Base-by-base conservation (phyloP, 1,140 invertebrate genomes). In the Pentalonia nigronervosa region DNA sequence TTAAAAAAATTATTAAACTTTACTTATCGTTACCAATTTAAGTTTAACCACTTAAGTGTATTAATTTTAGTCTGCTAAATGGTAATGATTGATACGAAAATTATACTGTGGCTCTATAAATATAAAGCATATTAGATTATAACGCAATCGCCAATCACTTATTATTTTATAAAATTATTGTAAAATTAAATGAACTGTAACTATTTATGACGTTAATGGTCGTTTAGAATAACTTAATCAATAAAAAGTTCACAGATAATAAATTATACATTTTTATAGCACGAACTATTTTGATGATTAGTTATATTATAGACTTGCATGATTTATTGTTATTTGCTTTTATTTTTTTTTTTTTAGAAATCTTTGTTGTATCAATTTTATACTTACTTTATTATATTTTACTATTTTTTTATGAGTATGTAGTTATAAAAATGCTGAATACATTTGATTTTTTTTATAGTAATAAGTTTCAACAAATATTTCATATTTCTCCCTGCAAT, bases 241-340 rank as follows among this genome's bases (percentile, higher is more conserved):
- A 84, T 36, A 84, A 41, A 84, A 86, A 47, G 41, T 86, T 41
- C 41, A 30, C n/a, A 25, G 41, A 47, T 86, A 86, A 47, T 45
- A 30, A 86, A 47, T 14, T 47, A 86, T 47, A 47, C 9, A 67
- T 67, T 86, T 47, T 45, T 86, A 86, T 47, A 47, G 41, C 83
- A 86, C 41, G 36, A 23, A 86, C 25, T 45, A 41, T 84, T 84
- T 45, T 45, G 7, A 86, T 30, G 11, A 86, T 86, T 47, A 86
- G 86, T 87, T 48, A 86, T 47, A 86, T 86, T 21, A 45, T 47
- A 45, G 83, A 86, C 23, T 7, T 47, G 83, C 83, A 86, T 86
- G 83, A 86, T 86, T 86, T 86, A 30, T 45, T 83, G 34, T 41
- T 84, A 84, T 84, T 84, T 34, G n/a, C 23, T 84, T 84, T 41